Conservation (phyloP, 2,797 vertebrate genomes). For the Sebastes trivittatus region DNA sequence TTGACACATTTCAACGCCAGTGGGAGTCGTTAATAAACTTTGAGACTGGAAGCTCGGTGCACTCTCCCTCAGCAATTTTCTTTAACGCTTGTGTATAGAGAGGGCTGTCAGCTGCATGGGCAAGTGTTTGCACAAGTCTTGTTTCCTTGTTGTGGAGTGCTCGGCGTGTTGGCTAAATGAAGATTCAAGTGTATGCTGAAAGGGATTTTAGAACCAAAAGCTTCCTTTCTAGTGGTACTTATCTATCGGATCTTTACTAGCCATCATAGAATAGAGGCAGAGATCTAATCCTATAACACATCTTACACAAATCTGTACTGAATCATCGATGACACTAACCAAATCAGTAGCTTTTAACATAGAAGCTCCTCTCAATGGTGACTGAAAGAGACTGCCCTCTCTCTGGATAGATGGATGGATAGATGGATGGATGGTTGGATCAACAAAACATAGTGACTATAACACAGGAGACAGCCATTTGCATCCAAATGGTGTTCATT, state of each 20-base stretch:
- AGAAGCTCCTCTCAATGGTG: neutral
- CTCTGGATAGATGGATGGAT: neutral
- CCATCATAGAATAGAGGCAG: neutral
- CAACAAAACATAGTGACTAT: neutral
- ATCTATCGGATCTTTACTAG: neutral
- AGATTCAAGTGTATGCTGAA: neutral
- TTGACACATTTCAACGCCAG: constrained; percentile 38
- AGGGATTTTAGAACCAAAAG: neutral
- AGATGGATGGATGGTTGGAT: no score
- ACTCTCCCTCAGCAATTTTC: constrained; percentile 26
- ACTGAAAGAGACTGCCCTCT: neutral
- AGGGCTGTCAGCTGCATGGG: neutral
- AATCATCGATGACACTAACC: neutral
- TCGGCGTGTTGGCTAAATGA: neutral
- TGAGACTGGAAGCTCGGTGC: constrained; percentile 7
- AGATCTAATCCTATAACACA: neutral
- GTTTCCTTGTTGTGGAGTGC: constrained; percentile 10
- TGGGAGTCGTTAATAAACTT: constrained; percentile 53
- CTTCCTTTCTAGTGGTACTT: neutral
- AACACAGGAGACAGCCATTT: no score
- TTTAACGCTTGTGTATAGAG: neutral
- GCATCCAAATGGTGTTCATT: neutral
- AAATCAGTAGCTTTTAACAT: neutral
- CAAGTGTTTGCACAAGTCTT: constrained; percentile 1
- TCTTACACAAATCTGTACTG: neutral